A percentile compares a stretch with the other conserved stretches of the same genome.
phyloP scores from a whole-genome alignment of 2,888 invertebrate genomes.

The Diaphora mendica region DNA sequence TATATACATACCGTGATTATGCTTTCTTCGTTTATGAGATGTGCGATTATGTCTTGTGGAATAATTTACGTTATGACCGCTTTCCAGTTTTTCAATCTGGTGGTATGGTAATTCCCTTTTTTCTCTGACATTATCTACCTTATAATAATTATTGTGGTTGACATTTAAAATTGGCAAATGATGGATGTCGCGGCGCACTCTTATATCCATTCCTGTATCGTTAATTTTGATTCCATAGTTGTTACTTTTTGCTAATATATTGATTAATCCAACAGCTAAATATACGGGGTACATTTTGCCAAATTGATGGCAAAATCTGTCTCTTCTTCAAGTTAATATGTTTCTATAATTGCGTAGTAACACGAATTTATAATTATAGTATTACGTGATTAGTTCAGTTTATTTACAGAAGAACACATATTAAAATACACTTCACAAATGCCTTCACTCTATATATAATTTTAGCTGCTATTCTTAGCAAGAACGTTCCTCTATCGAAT shows the following conservation, averaged over 20 bases:
- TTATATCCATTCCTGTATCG: slow-evolving; percentile 42
- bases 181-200: slow-evolving; percentile 49
- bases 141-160: neutral
- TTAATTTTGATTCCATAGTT: slow-evolving; percentile 57
- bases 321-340: neutral
- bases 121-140: slow-evolving; percentile 6
- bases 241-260: slow-evolving; percentile 48
- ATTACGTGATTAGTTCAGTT: neutral
- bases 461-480: too few relatives aligned
- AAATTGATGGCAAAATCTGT: neutral
- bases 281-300: slow-evolving; percentile 33
- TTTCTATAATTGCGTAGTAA: neutral
- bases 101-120: slow-evolving; percentile 21
- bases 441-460: neutral
- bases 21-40: neutral
- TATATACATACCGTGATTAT: neutral
- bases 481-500: too few relatives aligned
- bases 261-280: slow-evolving; percentile 42
- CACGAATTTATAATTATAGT: neutral
- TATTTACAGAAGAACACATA: neutral
- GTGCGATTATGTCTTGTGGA: neutral
- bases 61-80: neutral
- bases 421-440: neutral
- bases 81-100: slow-evolving; percentile 5
- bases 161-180: neutral